These are phyloP conservation scores for Martes martes DNA, from an alignment of 2,113 vertebrate genomes.

Conservation along the genomic window DNA sequence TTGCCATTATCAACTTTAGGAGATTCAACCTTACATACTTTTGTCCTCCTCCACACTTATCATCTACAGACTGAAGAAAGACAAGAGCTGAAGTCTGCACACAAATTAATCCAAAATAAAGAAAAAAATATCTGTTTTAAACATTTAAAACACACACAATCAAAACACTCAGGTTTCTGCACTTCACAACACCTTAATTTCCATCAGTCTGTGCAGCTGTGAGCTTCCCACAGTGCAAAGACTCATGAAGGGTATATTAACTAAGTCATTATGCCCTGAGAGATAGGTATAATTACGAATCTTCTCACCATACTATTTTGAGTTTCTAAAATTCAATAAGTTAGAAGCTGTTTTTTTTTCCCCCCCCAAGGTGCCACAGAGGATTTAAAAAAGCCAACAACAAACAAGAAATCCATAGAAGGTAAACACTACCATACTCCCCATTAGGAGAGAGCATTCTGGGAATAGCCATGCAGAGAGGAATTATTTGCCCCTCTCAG, in stretches of 20 bases:
- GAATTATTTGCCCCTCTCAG: neutral
- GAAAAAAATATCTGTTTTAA: neutral
- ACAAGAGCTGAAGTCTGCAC: neutral
- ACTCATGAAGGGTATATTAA: slow-evolving; percentile 65
- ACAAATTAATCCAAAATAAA: slow-evolving; percentile 32
- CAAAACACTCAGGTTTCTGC: slow-evolving; percentile 31
- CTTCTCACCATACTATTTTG: slow-evolving; percentile 54
- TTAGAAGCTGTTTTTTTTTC: neutral
- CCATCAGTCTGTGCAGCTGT: slow-evolving; percentile 39
- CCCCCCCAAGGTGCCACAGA: neutral
- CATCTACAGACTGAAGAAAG: slow-evolving; percentile 4
- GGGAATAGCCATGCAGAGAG: neutral
- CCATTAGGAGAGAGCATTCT: neutral
- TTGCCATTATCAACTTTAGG: slow-evolving; percentile 53
- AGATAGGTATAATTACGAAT: slow-evolving; percentile 43
- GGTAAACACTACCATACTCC: neutral
- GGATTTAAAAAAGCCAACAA: neutral
- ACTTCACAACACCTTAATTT: slow-evolving; percentile 51
- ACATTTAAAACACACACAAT: slow-evolving; percentile 63
- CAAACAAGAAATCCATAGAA: neutral
- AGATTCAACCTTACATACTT: slow-evolving; percentile 39
- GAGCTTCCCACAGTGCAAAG: neutral
- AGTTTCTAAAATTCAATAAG: slow-evolving; percentile 65
- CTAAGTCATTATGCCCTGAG: slow-evolving; percentile 62
- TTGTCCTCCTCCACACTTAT: slow-evolving; percentile 24